These are phyloP conservation scores for Chlorodrepanis virens DNA, from an alignment of 2,113 vertebrate genomes.

Conservation along the genomic window DNA sequence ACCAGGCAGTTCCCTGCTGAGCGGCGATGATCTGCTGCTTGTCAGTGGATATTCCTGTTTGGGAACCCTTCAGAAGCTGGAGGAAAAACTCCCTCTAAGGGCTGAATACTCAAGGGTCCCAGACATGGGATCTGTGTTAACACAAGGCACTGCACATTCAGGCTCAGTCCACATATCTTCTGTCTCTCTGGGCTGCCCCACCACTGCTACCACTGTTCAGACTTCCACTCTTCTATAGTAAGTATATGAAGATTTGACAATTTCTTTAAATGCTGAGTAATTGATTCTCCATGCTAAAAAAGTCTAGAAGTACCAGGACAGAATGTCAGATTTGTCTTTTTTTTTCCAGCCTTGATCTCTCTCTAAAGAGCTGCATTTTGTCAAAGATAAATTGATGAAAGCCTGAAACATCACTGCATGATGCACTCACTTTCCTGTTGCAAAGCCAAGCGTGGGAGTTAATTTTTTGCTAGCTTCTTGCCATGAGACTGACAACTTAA, in stretches of 20 bases:
- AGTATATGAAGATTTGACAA: not conserved
- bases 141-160: not conserved
- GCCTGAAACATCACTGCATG: not conserved
- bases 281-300: not conserved
- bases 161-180: not conserved
- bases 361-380: not conserved
- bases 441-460: not conserved
- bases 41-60: not conserved
- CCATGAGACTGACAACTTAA: not conserved
- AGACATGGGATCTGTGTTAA: not conserved
- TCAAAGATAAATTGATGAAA: not conserved
- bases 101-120: not conserved
- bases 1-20: not conserved
- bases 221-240: not conserved
- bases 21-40: not conserved
- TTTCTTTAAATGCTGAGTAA: not conserved
- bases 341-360: not conserved
- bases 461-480: not conserved
- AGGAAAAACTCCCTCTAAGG: not conserved
- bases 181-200: not conserved
- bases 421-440: not conserved
- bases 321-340: not conserved
- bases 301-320: not conserved
- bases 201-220: not conserved
- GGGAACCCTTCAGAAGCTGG: not conserved